These are phyloP conservation scores for Colletes gigas DNA, from an alignment of 1,140 invertebrate species.

Conservation along the genomic window DNA sequence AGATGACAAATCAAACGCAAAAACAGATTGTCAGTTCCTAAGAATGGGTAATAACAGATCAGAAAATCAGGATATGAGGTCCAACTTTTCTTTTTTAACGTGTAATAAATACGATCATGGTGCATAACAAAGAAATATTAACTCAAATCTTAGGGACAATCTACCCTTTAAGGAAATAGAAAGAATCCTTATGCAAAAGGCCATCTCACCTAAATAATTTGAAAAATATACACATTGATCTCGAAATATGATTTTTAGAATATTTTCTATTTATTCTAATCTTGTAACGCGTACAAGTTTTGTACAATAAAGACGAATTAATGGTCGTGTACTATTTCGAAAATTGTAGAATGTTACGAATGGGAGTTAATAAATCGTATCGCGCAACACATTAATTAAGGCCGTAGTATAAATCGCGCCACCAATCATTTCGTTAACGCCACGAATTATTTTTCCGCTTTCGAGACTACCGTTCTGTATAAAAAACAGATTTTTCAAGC, in stretches of 20 bases:
- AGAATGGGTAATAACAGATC: neutral
- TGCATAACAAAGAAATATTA: no score
- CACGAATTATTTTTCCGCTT: neutral
- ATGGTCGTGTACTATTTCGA: neutral
- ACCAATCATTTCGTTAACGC: neutral
- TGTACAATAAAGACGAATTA: neutral
- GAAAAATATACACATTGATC: no score
- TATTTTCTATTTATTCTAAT: no score
- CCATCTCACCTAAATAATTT: no score
- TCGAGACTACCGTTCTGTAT: neutral
- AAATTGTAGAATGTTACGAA: neutral
- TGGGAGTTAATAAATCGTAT: neutral
- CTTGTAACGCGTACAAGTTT: neutral
- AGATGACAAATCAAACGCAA: neutral
- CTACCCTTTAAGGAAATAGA: no score
- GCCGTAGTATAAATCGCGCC: neutral
- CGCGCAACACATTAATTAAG: neutral
- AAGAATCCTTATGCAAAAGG: no score
- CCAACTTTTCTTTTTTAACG: no score
- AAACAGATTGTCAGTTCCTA: neutral
- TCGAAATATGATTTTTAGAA: no score
- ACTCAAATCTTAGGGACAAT: no score
- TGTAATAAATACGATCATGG: no score
- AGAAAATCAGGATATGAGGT: neutral
- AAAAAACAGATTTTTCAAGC: neutral